A percentile compares a stretch with the other conserved stretches of the same genome.
These are phyloP conservation scores for Gambusia yucatana DNA, from an alignment of 2,797 vertebrate species.

Conservation along the genomic window DNA sequence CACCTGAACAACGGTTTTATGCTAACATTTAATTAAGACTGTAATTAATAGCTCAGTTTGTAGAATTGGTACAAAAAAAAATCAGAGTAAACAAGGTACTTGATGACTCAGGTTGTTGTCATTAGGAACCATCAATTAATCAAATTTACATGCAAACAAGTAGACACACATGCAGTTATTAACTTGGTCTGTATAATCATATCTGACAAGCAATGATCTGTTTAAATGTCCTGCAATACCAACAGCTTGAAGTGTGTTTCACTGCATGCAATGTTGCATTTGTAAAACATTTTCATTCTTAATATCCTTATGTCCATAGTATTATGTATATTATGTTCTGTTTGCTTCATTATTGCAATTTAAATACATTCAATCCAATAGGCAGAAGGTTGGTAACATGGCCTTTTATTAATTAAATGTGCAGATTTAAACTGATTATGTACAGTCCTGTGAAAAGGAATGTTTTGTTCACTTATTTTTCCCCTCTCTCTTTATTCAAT, in stretches of 20 bases:
- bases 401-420: background rate
- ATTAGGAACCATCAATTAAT: constrained; percentile 56
- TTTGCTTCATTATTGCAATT: constrained; percentile 5
- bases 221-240: background rate
- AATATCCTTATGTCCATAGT: background rate
- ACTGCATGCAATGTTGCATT: constrained; percentile 2
- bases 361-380: background rate
- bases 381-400: background rate
- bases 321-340: constrained; percentile 4
- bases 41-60: constrained; percentile 61
- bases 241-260: background rate
- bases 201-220: constrained; percentile 7
- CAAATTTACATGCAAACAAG: constrained; percentile 25
- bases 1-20: constrained; percentile 10
- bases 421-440: background rate
- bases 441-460: background rate
- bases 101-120: constrained; percentile 52
- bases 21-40: constrained; percentile 51
- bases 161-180: constrained; percentile 1
- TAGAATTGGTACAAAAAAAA: constrained; percentile 52
- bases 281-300: background rate
- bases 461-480: background rate
- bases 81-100: constrained; percentile 66
- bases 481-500: too few species aligned
- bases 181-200: background rate